Conservation (phyloP, 2,888 invertebrate genomes). For the Tubulanus polymorphus region DNA sequence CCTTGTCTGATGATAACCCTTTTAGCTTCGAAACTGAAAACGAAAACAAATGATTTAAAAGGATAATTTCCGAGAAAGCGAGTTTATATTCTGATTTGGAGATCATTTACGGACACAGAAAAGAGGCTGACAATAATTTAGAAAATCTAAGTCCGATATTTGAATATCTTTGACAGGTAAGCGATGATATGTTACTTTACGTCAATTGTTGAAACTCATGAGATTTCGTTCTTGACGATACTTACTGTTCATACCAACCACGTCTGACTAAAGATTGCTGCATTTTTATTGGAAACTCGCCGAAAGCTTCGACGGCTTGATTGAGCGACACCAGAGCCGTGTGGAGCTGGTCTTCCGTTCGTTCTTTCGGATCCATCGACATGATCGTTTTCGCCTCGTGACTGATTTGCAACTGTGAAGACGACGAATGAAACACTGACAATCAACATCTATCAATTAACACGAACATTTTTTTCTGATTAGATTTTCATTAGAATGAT, state of each 20-base stretch:
- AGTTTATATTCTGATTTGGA: too few species aligned
- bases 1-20: constrained; percentile 45
- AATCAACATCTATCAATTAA: not conserved
- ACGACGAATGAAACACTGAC: not conserved
- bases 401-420: constrained; percentile 31
- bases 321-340: constrained; percentile 37
- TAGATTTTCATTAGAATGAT: too few species aligned
- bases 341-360: constrained; percentile 42
- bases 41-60: constrained; percentile 6
- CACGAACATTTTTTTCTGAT: too few species aligned
- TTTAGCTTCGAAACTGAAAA: constrained; percentile 24
- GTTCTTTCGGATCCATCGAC: constrained; percentile 30
- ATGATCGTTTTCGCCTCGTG: constrained; percentile 42
- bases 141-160: too few species aligned
- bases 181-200: too few species aligned
- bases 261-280: constrained; percentile 42
- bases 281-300: constrained; percentile 48
- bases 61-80: too few species aligned
- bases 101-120: too few species aligned
- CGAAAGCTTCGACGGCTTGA: constrained; percentile 43
- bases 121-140: too few species aligned
- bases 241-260: constrained; percentile 50
- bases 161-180: too few species aligned
- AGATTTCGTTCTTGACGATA: constrained; percentile 1
- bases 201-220: constrained; percentile 7